Conservation (phyloP, 2,888 invertebrate genomes). For the Diarsia mendica region DNA sequence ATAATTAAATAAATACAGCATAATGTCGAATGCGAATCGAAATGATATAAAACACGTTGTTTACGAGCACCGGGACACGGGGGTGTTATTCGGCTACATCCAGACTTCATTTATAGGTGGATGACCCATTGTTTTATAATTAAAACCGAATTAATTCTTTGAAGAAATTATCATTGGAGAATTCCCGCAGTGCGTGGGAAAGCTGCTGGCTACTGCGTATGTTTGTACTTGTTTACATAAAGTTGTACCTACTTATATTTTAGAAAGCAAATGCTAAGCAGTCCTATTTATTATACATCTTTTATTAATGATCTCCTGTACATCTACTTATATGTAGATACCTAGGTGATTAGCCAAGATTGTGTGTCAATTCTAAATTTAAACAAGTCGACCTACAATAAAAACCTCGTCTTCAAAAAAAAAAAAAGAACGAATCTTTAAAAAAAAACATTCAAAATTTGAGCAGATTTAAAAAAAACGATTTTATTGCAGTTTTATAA, state of each 20-base stretch:
- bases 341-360: not conserved
- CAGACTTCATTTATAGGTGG: constrained; percentile 54
- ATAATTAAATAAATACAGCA: constrained; percentile 75
- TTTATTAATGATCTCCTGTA: constrained; percentile 9
- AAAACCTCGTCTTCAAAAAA: not conserved
- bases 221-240: constrained; percentile 29
- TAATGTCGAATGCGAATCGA: constrained; percentile 70
- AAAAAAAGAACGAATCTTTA: not conserved
- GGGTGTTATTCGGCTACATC: constrained; percentile 43
- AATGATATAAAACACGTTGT: constrained; percentile 74
- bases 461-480: constrained; percentile 21
- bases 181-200: constrained; percentile 42
- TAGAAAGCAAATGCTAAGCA: constrained; percentile 31
- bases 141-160: constrained; percentile 40
- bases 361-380: not conserved
- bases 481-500: constrained; percentile 65
- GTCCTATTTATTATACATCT: constrained; percentile 14
- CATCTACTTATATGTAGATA: not conserved
- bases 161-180: constrained; percentile 44
- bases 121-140: constrained; percentile 59
- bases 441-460: constrained; percentile 7
- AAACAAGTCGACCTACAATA: constrained; percentile 7
- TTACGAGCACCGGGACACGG: constrained; percentile 68
- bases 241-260: constrained; percentile 23
- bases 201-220: constrained; percentile 7